Percentiles rank a stretch among this genome's conserved stretches.
Conservation (phyloP, 1,140 invertebrate genomes). For the Philopotamus ludificatus region DNA sequence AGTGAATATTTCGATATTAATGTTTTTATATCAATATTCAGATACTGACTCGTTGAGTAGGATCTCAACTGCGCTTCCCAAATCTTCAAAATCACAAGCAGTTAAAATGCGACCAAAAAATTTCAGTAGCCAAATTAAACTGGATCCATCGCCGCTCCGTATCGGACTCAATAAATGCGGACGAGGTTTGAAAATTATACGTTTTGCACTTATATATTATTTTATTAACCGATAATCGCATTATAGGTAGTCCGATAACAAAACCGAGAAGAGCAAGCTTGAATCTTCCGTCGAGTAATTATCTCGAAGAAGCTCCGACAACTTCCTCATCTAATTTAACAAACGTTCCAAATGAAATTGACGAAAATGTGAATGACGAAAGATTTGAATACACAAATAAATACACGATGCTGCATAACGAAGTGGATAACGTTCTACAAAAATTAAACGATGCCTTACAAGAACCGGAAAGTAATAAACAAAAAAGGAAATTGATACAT, state of each 20-base stretch:
- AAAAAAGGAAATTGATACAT: too few relatives aligned
- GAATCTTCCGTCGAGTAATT: slow-evolving; percentile 20
- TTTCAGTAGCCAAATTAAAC: slow-evolving; percentile 53
- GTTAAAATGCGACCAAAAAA: slow-evolving; percentile 49
- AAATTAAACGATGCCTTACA: neutral
- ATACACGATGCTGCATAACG: neutral
- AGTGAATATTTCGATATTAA: too few relatives aligned
- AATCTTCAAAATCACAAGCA: too few relatives aligned
- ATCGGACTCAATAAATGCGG: slow-evolving; percentile 48
- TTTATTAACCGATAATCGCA: neutral
- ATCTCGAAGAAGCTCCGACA: neutral
- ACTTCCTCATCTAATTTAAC: neutral
- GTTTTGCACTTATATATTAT: too few relatives aligned
- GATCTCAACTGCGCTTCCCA: too few relatives aligned
- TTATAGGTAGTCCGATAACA: slow-evolving; percentile 34
- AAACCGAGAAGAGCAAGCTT: slow-evolving; percentile 29
- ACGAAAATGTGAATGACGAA: neutral
- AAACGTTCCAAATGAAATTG: slow-evolving; percentile 3
- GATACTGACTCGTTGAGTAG: too few relatives aligned
- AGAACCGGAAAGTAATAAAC: too few relatives aligned
- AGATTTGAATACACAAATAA: neutral
- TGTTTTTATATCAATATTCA: too few relatives aligned
- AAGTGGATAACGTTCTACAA: neutral
- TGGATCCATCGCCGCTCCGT: slow-evolving; percentile 50
- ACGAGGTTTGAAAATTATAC: too few relatives aligned